Evolutionary conservation across 2,888 invertebrate species (phyloP), one percentile per base, ranked within the genome.

Genomic region (Papilio gigon): DNA sequence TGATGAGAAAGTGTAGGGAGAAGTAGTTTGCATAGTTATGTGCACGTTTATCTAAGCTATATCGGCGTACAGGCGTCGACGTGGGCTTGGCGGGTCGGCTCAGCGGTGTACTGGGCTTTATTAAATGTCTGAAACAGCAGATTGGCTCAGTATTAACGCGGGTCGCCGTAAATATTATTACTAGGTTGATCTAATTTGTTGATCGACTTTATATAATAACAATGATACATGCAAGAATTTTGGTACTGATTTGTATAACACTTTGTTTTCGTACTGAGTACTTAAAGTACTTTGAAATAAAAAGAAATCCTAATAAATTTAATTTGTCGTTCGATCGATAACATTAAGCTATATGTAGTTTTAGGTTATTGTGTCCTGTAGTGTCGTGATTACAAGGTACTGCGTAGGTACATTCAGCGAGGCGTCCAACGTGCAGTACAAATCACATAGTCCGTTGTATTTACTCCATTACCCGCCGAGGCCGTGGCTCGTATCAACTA

Each of bases 1-100:
- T 64, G 30, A 33, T 35, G 68, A 66, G 22, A 22, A 25, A 60
- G 47, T 44, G 67, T 73, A 74, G 67, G 71, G 78, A 80, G 82
- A 83, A 85, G 85, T 86, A 87, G 88, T 89, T 89, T 89, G 87
- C 87, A 89, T 89, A 88, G 88, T 83, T 88, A 89, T 87, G 86
- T 88, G 82, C 79, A 77, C 84, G 85, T 88, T 88, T 89, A 89
- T 88, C 88, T 88, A 85, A 88, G 87, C 83, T 85, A 84, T 86
- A 86, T 87, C 83, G 83, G 84, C 79, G 82, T 81, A 80, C 80
- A 82, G 82, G 77, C 80, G 80, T 75, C 74, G 73, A 70, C 78
- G 79, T 80, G 77, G 79, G 80, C 80, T 76, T 76, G 81, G 81
- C 80, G 81, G 81, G 83, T 83, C 81, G 80, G 70, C 73, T 72